A percentile compares a stretch with the other conserved stretches of the same genome.
phyloP scores from a whole-genome alignment of 2,113 vertebrate species.

The Hyperoodon ampullatus region DNA sequence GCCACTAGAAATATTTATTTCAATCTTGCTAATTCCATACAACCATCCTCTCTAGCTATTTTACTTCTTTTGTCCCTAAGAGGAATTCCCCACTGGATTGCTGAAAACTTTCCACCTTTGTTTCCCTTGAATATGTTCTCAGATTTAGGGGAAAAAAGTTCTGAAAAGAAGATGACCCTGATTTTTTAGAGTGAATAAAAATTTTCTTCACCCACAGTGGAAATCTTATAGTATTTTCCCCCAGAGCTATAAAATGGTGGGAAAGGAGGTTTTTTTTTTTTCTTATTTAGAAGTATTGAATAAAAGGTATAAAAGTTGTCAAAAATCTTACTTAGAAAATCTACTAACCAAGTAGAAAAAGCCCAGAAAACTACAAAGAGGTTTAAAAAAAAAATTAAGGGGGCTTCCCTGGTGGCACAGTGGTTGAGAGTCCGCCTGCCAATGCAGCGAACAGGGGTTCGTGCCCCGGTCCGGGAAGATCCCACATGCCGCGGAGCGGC shows the following conservation, averaged over 20 bases:
- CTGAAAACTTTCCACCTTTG: conserved; percentile 1
- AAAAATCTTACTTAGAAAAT: conserved; percentile 21
- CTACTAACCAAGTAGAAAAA: background rate
- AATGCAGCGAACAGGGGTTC: no score
- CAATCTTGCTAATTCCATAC: background rate
- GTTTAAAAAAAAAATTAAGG: background rate
- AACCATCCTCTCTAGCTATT: background rate
- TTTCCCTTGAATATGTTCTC: background rate
- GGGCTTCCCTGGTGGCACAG: no score
- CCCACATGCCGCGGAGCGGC: no score
- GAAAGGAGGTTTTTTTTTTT: background rate
- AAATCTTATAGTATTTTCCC: background rate
- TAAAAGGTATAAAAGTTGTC: background rate
- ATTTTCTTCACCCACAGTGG: background rate
- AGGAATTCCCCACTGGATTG: background rate
- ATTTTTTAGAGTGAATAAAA: conserved; percentile 22
- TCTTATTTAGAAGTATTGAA: background rate
- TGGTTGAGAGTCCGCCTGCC: no score
- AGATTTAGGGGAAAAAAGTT: background rate
- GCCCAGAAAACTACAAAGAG: background rate
- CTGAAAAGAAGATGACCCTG: conserved; percentile 24
- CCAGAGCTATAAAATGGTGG: background rate
- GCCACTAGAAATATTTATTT: background rate
- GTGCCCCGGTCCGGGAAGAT: no score
- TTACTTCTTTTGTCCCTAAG: background rate